Percentiles rank a stretch among this genome's conserved stretches.
Conservation (phyloP, 2,888 invertebrate genomes). For the Molorchus minor region DNA sequence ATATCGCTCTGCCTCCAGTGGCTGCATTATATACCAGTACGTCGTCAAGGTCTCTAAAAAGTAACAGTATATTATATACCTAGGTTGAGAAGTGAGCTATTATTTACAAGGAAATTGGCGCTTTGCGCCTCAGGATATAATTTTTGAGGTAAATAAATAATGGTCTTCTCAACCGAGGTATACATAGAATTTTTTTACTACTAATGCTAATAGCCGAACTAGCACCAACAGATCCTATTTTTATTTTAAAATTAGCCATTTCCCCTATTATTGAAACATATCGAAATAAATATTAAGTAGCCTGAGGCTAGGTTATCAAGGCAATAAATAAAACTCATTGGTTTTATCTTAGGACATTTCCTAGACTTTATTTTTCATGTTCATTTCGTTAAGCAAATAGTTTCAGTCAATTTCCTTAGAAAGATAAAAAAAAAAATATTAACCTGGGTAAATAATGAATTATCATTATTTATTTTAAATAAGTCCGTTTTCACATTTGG, state of each 20-base stretch:
- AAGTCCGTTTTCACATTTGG: no score
- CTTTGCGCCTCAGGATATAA: neutral
- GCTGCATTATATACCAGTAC: conserved; percentile 7
- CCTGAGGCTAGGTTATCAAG: no score
- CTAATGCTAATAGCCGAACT: neutral
- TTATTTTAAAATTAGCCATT: neutral
- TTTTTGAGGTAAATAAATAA: neutral
- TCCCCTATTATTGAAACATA: no score
- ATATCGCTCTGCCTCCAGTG: neutral
- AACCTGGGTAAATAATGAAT: no score
- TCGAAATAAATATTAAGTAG: no score
- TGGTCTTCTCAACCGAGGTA: neutral
- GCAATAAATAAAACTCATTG: no score
- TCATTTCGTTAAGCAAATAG: no score
- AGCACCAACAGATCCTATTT: neutral
- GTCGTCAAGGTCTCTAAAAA: neutral
- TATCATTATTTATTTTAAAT: no score
- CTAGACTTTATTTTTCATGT: no score
- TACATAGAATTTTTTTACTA: neutral
- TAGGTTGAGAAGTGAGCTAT: neutral
- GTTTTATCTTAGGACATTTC: no score
- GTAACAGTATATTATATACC: neutral
- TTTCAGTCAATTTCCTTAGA: no score
- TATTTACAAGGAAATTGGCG: neutral
- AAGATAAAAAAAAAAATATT: no score